Evolutionary conservation across 2,888 invertebrate species (phyloP).

Genomic region (Rambutsinella grinnellia): DNA sequence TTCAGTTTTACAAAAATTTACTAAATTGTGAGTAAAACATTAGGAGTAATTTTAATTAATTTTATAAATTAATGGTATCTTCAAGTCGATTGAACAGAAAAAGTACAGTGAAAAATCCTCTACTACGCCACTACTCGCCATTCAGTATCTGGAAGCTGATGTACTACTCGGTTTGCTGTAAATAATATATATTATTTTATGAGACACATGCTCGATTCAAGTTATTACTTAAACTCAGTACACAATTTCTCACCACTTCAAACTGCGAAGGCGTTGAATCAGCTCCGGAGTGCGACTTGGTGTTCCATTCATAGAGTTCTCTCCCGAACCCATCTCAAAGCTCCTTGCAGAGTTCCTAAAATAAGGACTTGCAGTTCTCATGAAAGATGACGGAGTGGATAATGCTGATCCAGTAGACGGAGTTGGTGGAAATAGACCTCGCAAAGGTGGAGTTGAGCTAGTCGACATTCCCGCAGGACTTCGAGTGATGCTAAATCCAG

Average conservation of each 20-base stretch:
- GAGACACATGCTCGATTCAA: not conserved
- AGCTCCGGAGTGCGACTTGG: constrained; percentile 24
- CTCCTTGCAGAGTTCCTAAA: too few relatives aligned
- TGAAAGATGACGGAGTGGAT: not conserved
- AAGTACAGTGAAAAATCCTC: not conserved
- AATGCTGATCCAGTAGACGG: constrained; percentile 3
- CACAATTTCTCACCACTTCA: constrained; percentile 15
- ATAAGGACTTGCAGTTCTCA: too few relatives aligned
- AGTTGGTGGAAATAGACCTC: constrained; percentile 8
- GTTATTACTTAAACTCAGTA: too few relatives aligned
- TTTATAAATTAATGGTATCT: not conserved
- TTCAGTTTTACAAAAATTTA: too few relatives aligned
- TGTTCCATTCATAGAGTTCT: too few relatives aligned
- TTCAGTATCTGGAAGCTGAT: not conserved
- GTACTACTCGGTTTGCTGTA: not conserved
- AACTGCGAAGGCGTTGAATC: constrained; percentile 31
- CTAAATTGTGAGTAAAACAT: too few relatives aligned
- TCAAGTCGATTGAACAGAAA: not conserved
- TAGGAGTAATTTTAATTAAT: too few relatives aligned
- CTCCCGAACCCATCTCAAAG: too few relatives aligned
- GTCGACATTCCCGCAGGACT: too few relatives aligned
- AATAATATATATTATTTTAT: not conserved
- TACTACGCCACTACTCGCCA: not conserved
- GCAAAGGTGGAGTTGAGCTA: not conserved
- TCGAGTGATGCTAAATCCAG: too few relatives aligned